A percentile compares a stretch with the other conserved stretches of the same genome.
phyloP scores from a whole-genome alignment of 2,888 invertebrate species.

The Dynastes grantii region DNA sequence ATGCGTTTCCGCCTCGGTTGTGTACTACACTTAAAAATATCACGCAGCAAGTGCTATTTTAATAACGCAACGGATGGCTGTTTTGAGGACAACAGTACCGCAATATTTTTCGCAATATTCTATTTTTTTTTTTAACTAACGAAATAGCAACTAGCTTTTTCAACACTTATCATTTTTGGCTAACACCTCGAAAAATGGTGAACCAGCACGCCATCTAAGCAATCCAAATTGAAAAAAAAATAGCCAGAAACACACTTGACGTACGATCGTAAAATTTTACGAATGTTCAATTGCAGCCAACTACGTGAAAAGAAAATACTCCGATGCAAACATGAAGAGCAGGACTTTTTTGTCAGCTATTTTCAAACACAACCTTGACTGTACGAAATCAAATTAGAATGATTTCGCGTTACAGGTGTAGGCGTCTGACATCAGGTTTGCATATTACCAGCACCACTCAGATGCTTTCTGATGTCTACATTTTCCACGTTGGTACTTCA shows the following conservation, averaged over 20 bases:
- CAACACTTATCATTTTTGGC: no score
- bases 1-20: conserved; percentile 26
- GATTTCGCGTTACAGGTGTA: conserved; percentile 30
- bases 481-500: no score
- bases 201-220: no score
- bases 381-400: conserved; percentile 9
- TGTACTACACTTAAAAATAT: conserved; percentile 43
- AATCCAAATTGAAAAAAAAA: conserved; percentile 7
- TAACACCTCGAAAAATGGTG: no score
- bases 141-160: not conserved
- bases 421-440: conserved; percentile 6
- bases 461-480: no score
- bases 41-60: conserved; percentile 42
- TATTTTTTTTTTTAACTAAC: not conserved
- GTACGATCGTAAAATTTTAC: conserved; percentile 3
- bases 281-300: conserved; percentile 6
- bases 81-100: conserved; percentile 35
- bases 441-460: not conserved
- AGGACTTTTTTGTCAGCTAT: conserved; percentile 4
- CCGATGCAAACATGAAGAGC: not conserved
- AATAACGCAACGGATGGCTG: conserved; percentile 24
- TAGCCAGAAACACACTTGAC: not conserved
- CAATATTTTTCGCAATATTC: conserved; percentile 36
- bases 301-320: conserved; percentile 12
- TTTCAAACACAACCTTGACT: conserved; percentile 35